Evolutionary conservation across 2,888 invertebrate species (phyloP), one percentile per base, ranked within the genome.

Genomic region (Bursaphelenchus okinawaensis): DNA sequence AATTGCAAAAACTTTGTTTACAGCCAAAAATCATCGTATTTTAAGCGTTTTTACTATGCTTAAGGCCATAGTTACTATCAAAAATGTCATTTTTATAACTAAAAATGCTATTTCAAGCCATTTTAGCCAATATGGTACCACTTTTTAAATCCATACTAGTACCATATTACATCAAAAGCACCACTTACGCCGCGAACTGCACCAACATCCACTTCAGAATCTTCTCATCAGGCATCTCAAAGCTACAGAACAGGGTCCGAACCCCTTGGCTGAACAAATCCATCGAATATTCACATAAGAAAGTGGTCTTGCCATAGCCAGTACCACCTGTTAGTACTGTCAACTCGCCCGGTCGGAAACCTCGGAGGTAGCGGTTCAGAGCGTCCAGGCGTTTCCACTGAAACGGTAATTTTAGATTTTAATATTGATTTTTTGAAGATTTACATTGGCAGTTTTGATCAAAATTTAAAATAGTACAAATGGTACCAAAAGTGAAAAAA

Each of bases 141-240:
- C n/a, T n/a, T n/a, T n/a, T n/a, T n/a, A n/a, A n/a, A n/a, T n/a
- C n/a, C n/a, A n/a, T n/a, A n/a, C n/a, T n/a, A n/a, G n/a, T n/a
- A n/a, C n/a, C n/a, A n/a, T n/a, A n/a, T n/a, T n/a, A n/a, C n/a
- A n/a, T n/a, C n/a, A n/a, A n/a, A n/a, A n/a, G n/a, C 40, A 6
- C 12, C 16, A 71, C 76, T 68, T 72, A 81, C 81, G 74, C 79
- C n/a, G 81, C 75, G 60, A 70, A 82, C 59, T 81, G 81, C 26
- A 79, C 74, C n/a, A 82, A 65, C 80, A 81, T 81, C 79, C 80
- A 81, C 28, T 80, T 76, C 9, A 81, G 72, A 56, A 81, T 76
- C 58, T 78, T 77, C 55, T 77, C 78, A 29, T 81, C 80, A 3
- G 79, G 74, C 79, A 81, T 82, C 59, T 81, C 81, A 62, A 80